Evolutionary conservation across 2,797 vertebrate species (phyloP).

Genomic region (Craterocephalus amniculus): DNA sequence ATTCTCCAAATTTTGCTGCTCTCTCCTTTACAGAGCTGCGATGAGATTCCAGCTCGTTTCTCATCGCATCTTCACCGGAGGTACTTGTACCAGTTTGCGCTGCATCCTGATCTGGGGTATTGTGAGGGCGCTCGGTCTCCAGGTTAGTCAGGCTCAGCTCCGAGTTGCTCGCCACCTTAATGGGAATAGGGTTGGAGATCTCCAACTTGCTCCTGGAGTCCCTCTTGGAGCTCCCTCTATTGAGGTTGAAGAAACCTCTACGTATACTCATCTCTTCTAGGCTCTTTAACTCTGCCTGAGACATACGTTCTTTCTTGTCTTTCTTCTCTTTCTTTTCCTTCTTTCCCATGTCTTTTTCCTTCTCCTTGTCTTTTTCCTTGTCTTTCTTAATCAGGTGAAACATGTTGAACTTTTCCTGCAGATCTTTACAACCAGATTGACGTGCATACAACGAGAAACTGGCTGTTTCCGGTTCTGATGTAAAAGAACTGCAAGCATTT

Average conservation of each 20-base stretch:
- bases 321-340: slow-evolving; percentile 83
- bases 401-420: slow-evolving; percentile 64
- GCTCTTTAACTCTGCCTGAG: slow-evolving; percentile 82
- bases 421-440: slow-evolving; percentile 15
- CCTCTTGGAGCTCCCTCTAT: slow-evolving; percentile 88
- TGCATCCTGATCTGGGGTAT: slow-evolving; percentile 77
- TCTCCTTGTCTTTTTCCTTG: slow-evolving; percentile 73
- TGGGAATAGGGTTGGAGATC: slow-evolving; percentile 96
- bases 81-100: slow-evolving; percentile 83
- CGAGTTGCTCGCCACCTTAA: slow-evolving; percentile 90
- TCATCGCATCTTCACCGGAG: slow-evolving; percentile 85
- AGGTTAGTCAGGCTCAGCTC: slow-evolving; percentile 89
- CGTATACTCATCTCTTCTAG: slow-evolving; percentile 95
- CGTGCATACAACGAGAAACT: slow-evolving; percentile 10
- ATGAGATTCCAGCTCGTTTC: slow-evolving; percentile 73
- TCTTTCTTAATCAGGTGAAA: slow-evolving; percentile 85
- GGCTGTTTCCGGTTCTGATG: not conserved
- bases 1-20: slow-evolving; percentile 89
- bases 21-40: slow-evolving; percentile 90
- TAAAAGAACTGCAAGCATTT: slow-evolving; percentile 3
- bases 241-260: slow-evolving; percentile 93
- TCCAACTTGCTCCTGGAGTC: slow-evolving; percentile 90
- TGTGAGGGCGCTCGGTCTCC: slow-evolving; percentile 81
- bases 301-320: slow-evolving; percentile 85
- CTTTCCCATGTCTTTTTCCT: slow-evolving; percentile 75